Evolutionary conservation across 2,888 invertebrate species (phyloP).

Genomic region (Crioceris asparagi): DNA sequence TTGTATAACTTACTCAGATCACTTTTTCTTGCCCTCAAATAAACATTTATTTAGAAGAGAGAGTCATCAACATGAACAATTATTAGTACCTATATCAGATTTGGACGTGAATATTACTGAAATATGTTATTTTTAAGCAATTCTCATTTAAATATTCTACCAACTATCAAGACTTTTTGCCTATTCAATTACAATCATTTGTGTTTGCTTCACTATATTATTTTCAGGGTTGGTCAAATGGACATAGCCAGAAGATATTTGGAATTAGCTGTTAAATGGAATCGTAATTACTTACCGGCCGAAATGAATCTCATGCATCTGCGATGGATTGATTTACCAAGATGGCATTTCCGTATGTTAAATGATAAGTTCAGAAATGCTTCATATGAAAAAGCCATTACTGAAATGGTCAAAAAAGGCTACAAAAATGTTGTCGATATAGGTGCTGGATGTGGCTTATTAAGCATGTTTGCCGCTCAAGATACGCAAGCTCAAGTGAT

Average conservation of each 20-base stretch:
- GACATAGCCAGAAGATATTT: constrained; percentile 29
- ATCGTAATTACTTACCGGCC: constrained; percentile 25
- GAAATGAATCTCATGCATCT: constrained; percentile 59
- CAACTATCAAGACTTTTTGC: background rate
- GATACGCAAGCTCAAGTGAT: constrained; percentile 42
- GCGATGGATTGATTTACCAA: constrained; percentile 55
- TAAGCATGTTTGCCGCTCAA: constrained; percentile 54
- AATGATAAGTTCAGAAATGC: constrained; percentile 62
- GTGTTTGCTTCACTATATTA: too few relatives aligned
- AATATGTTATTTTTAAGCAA: background rate
- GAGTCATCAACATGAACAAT: too few relatives aligned
- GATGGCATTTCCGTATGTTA: constrained; percentile 78
- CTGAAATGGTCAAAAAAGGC: constrained; percentile 6
- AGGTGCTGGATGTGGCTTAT: constrained; percentile 66
- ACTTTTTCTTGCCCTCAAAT: too few relatives aligned
- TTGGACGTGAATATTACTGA: too few relatives aligned
- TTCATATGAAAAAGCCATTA: constrained; percentile 55
- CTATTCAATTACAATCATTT: background rate
- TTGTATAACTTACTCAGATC: too few relatives aligned
- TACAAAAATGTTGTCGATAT: constrained; percentile 56
- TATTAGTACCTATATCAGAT: too few relatives aligned
- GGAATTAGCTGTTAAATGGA: constrained; percentile 21
- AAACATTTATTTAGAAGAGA: too few relatives aligned
- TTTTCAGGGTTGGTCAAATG: constrained; percentile 26
- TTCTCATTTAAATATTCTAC: background rate